phyloP scores from a whole-genome alignment of 2,797 vertebrate species.

The Pteronotus mesoamericanus region DNA sequence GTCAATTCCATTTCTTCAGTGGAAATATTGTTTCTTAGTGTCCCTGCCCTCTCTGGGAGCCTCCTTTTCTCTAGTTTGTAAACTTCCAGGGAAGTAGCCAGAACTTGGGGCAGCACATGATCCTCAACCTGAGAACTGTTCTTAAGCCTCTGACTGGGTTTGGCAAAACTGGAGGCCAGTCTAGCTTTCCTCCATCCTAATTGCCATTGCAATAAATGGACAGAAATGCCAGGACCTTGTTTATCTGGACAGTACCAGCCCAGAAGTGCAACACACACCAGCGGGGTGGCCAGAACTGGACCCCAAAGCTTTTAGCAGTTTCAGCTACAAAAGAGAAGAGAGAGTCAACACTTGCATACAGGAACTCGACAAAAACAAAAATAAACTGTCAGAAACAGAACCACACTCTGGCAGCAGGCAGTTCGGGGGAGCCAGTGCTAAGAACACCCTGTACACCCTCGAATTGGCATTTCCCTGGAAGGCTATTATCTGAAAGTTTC shows the following conservation, averaged over 20 bases:
- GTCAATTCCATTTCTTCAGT: background rate
- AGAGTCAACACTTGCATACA: constrained; percentile 53
- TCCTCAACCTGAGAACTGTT: background rate
- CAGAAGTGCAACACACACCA: background rate
- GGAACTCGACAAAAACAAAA: constrained; percentile 36
- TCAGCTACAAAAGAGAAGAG: background rate
- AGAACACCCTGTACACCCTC: constrained; percentile 57
- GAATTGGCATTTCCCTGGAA: constrained; percentile 62
- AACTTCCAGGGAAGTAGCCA: background rate
- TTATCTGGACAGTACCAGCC: background rate
- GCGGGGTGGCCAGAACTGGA: background rate
- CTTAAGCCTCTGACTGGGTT: background rate
- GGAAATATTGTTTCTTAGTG: background rate
- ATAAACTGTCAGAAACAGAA: constrained; percentile 63
- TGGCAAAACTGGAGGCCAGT: background rate
- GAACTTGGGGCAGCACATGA: background rate
- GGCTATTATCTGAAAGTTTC: constrained; percentile 69
- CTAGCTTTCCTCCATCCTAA: background rate
- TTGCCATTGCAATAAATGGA: background rate
- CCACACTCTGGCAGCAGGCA: constrained; percentile 63
- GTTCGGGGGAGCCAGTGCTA: constrained; percentile 64
- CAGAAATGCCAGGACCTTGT: background rate
- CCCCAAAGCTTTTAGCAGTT: background rate
- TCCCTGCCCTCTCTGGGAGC: background rate
- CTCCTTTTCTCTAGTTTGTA: background rate